Conservation (phyloP, 1,140 invertebrate genomes). For the Andricus grossulariae region DNA sequence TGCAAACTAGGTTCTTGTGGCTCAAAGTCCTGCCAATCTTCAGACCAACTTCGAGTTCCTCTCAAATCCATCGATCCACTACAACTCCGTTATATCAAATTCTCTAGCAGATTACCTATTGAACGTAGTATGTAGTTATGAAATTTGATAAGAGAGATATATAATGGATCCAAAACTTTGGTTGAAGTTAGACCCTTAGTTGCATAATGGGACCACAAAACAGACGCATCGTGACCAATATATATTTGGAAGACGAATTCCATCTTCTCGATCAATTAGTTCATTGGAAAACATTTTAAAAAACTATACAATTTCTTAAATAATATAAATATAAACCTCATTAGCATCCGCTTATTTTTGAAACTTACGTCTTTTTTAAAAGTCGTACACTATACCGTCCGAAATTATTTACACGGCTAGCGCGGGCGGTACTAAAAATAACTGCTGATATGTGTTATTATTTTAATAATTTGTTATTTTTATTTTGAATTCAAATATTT, state of each 20-base stretch:
- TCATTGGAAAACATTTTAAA: too few species aligned
- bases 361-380: too few species aligned
- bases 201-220: constrained; percentile 16
- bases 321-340: too few species aligned
- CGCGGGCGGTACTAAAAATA: too few species aligned
- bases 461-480: too few species aligned
- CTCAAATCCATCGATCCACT: constrained; percentile 10
- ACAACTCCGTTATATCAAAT: constrained; percentile 16
- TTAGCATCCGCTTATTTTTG: too few species aligned
- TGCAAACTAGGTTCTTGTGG: constrained; percentile 2
- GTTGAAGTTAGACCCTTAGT: constrained; percentile 1
- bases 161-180: constrained; percentile 13
- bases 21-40: constrained; percentile 1
- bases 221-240: neutral
- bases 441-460: too few species aligned
- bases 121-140: constrained; percentile 11
- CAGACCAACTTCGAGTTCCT: constrained; percentile 23
- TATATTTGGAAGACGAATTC: neutral
- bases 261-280: too few species aligned
- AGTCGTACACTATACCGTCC: too few species aligned
- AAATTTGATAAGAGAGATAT: constrained; percentile 22
- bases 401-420: too few species aligned
- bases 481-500: too few species aligned
- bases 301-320: too few species aligned
- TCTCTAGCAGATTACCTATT: constrained; percentile 19